Evolutionary conservation across 2,797 vertebrate genomes (phyloP).

Genomic region (Bryconaethiops microstoma): DNA sequence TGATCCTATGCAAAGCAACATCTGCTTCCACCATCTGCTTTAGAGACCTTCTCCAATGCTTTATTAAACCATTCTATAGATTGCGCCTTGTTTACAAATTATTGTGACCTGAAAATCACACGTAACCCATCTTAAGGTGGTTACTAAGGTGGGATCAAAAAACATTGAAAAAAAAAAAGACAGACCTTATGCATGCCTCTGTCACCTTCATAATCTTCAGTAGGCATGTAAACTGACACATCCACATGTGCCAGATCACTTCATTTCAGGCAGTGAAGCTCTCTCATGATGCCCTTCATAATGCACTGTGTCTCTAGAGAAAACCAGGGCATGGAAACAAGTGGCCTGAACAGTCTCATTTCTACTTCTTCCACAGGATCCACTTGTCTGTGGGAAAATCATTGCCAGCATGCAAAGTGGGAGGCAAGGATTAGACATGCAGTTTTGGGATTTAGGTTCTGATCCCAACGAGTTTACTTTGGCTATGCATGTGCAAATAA

Average conservation of each 20-base stretch:
- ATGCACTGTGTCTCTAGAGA: background rate
- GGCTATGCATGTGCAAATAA: background rate
- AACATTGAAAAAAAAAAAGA: background rate
- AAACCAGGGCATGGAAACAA: background rate
- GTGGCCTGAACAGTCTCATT: background rate
- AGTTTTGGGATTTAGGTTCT: slow-evolving; percentile 1
- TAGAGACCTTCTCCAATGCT: slow-evolving; percentile 72
- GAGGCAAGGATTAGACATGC: slow-evolving; percentile 17
- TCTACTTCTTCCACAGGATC: background rate
- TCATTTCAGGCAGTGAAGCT: slow-evolving; percentile 72
- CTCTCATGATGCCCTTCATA: slow-evolving; percentile 65
- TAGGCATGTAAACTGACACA: no score
- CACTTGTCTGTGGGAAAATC: slow-evolving; percentile 19
- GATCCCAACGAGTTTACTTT: background rate
- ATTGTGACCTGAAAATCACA: background rate
- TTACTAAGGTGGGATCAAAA: slow-evolving; percentile 27
- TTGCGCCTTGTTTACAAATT: slow-evolving; percentile 2
- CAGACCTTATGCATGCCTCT: background rate
- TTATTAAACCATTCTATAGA: slow-evolving; percentile 4
- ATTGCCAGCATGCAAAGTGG: slow-evolving; percentile 4
- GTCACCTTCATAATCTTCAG: background rate
- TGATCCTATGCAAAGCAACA: slow-evolving; percentile 79
- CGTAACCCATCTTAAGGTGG: background rate
- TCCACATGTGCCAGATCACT: background rate
- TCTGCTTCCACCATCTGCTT: slow-evolving; percentile 87